Percentiles rank a stretch among this genome's conserved stretches.
These are phyloP conservation scores for Delichon dasypus DNA, from an alignment of 2,797 vertebrate species.

Conservation along the genomic window DNA sequence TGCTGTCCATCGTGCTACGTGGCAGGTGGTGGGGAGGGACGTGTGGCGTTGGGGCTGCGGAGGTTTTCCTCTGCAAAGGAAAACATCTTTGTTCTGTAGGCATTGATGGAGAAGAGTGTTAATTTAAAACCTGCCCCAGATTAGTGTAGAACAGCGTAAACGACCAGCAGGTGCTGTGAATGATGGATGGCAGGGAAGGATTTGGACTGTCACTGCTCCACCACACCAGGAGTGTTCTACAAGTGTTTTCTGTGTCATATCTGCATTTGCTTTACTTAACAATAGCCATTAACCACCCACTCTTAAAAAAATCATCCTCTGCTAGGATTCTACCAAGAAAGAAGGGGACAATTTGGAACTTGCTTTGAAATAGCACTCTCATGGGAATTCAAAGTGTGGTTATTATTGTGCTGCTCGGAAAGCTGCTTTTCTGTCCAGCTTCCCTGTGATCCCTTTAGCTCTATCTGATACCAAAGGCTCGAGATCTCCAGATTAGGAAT, in stretches of 20 bases:
- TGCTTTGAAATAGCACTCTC: not conserved
- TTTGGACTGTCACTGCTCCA: not conserved
- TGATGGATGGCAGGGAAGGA: not conserved
- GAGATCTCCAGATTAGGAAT: constrained; percentile 43
- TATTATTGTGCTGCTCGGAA: not conserved
- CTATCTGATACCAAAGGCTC: not conserved
- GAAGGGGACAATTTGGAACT: not conserved
- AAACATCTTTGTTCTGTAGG: not conserved
- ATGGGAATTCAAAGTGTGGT: not conserved
- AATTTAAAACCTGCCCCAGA: not conserved
- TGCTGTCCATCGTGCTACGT: rapidly evolving
- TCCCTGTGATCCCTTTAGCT: constrained; percentile 23
- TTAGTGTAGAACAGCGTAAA: not conserved
- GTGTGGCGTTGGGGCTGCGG: not conserved
- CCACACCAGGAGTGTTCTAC: not conserved
- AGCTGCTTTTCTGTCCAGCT: constrained; percentile 26
- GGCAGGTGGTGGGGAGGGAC: not conserved
- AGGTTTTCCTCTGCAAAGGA: not conserved
- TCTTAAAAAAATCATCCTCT: not conserved
- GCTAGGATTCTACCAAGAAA: not conserved
- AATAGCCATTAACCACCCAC: not conserved
- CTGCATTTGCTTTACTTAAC: not conserved
- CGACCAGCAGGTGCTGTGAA: not conserved
- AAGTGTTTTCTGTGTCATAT: not conserved
- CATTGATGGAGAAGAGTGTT: not conserved